A percentile compares a stretch with the other conserved stretches of the same genome.
Conservation (phyloP, 1,140 invertebrate species). For the Monomorium pharaonis region DNA sequence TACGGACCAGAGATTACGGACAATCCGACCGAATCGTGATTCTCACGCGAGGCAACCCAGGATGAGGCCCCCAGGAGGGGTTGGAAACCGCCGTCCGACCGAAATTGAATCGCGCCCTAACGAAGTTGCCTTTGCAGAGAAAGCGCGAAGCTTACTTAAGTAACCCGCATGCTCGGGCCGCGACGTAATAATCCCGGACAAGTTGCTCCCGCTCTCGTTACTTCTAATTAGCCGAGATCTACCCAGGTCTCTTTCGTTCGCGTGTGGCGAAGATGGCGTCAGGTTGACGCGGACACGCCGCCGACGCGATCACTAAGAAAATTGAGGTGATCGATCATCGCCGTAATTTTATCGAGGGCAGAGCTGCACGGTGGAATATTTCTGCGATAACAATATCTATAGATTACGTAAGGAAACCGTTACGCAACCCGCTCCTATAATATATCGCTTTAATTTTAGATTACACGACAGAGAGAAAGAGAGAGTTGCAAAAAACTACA, state of each 20-base stretch:
- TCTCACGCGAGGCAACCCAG: slow-evolving; percentile 18
- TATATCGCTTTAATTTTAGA: neutral
- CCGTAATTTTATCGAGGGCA: neutral
- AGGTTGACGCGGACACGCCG: neutral
- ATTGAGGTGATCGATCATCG: neutral
- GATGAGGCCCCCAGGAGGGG: neutral
- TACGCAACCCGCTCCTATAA: neutral
- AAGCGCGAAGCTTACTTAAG: slow-evolving; percentile 51
- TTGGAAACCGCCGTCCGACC: slow-evolving; percentile 42
- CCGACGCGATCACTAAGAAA: slow-evolving; percentile 16
- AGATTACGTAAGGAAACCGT: neutral
- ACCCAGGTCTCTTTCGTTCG: neutral
- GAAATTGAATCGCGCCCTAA: slow-evolving; percentile 60
- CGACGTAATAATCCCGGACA: slow-evolving; percentile 53
- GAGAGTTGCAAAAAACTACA: neutral
- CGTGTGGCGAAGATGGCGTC: neutral
- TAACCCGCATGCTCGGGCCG: slow-evolving; percentile 41
- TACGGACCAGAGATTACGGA: slow-evolving; percentile 61
- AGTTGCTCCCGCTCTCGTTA: slow-evolving; percentile 54
- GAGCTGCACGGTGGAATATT: neutral
- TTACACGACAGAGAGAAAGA: too few species aligned
- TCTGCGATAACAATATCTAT: slow-evolving; percentile 5
- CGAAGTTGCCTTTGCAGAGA: slow-evolving; percentile 49
- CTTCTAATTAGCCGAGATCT: slow-evolving; percentile 44
- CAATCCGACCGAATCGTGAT: slow-evolving; percentile 58